Base-by-base conservation (phyloP, 2,113 vertebrate genomes). In the Rhagologus leucostigma region DNA sequence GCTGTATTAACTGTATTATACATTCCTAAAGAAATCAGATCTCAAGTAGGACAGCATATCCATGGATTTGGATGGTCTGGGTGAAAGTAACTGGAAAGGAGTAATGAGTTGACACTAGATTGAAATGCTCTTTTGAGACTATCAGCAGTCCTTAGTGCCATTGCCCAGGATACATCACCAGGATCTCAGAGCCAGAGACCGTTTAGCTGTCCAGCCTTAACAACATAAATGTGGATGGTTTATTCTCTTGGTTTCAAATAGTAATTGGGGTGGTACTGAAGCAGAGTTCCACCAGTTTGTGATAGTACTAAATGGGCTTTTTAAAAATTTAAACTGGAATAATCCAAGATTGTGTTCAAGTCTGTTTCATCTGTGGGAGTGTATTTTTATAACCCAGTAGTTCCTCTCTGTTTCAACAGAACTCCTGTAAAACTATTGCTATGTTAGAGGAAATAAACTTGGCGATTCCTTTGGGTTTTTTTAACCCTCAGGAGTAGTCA, bases 91-190 rank as follows among this genome's bases (percentile, higher is more conserved):
- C n/a, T 77, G 60, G 46, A 53, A 81, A 44, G n/a, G 32, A 57
- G 13, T 1, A 1, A 5, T 41, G 35, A 70, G 33, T 35, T 78
- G 18, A n/a, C 13, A 9, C 7, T 32, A 50, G 22, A 16, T 3
- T 41, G 46, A 81, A 29, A 23, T 56, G 11, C 5, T 56, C 11
- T 70, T 69, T 84, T 0, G 1, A 57, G 56, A n/a, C 44, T 16
- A 35, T 16, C 50, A 56, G 49, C 50, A 42, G 7, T 60, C 32
- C 13, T 37, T 67, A 37, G 15, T 75, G 56, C 19, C 20, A 7
- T 30, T 13, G 13, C 9, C 16, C 11, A 27, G n/a, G 14, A 14
- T 52, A 39, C 0, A 0, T 33, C 10, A 30, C 22, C 23, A 52
- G 46, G 23, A 82, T 21, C 50, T 90, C 47, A 50, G 60, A 78